Percentiles rank a stretch among this genome's conserved stretches.
Conservation (phyloP, 23 tunicate species). For the Styela clava region DNA sequence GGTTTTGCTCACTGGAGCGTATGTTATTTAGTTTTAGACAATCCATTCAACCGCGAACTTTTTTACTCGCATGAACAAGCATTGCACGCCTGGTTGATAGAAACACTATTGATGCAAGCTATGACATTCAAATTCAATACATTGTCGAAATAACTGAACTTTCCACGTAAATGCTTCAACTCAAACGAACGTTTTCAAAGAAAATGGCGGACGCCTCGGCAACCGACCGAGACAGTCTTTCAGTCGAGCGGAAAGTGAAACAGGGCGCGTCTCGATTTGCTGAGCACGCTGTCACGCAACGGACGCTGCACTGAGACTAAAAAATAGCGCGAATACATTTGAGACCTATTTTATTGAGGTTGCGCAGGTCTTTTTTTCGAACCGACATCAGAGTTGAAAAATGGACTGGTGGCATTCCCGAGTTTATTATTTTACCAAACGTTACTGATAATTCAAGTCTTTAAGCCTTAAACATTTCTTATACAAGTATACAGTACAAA, state of each 20-base stretch:
- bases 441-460: too few relatives aligned
- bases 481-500: too few relatives aligned
- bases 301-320: slow-evolving; percentile 28
- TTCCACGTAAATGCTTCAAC: too few relatives aligned
- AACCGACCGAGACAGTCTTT: slow-evolving; percentile 13
- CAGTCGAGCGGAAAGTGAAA: slow-evolving; percentile 31
- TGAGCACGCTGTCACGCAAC: slow-evolving; percentile 27
- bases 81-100: slow-evolving; percentile 14
- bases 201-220: slow-evolving; percentile 9
- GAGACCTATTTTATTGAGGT: background rate
- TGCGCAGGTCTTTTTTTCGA: too few relatives aligned
- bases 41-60: slow-evolving; percentile 36
- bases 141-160: too few relatives aligned
- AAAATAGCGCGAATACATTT: slow-evolving; percentile 12
- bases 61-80: slow-evolving; percentile 32
- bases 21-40: background rate
- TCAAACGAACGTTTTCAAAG: background rate
- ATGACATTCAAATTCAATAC: too few relatives aligned
- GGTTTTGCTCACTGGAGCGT: slow-evolving; percentile 64
- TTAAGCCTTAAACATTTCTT: too few relatives aligned
- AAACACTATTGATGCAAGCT: too few relatives aligned
- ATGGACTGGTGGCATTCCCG: too few relatives aligned
- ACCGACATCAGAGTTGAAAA: too few relatives aligned
- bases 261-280: slow-evolving; percentile 42
- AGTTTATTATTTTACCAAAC: too few relatives aligned